Base-by-base conservation (phyloP, 2,113 vertebrate genomes). In the Chauna torquata region DNA sequence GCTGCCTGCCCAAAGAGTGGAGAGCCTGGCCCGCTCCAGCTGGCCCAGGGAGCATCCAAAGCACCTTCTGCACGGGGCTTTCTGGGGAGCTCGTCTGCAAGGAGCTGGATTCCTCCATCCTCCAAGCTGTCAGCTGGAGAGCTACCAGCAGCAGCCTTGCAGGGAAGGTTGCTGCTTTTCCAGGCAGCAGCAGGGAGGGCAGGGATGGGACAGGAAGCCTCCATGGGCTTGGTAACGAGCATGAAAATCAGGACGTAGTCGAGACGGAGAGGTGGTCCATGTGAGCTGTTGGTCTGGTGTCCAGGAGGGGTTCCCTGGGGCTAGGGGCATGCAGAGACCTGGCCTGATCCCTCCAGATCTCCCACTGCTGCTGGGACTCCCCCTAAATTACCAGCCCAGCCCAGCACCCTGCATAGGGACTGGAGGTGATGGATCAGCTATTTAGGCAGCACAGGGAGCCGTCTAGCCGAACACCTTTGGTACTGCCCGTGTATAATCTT, bases 201-300 rank as follows among this genome's bases (percentile, higher is more conserved):
- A 91, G 66, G 34, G 52, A 7, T 25, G 78, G 74, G 28, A 30
- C 34, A 32, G 61, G 58, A 44, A 86, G 34, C 75, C 44, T 59
- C 40, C 6, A 0, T 1, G 44, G 71, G 54, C n/a, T 54, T 36
- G 58, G 32, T 10, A 8, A 59, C 0, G 3, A 55, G 24, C 11
- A 20, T 25, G 10, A 49, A 38, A 64, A 59, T 32, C 13, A 52
- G 14, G 27, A 52, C 25, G 36, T 15, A 7, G 36, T 54, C 27
- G 12, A 64, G 54, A 90, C 50, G 64, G 55, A 85, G 55, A 61
- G 11, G 42, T 66, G 59, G n/a, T 9, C 2, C 3, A 4, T 42
- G 42, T 52, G 32, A 52, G 50, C 45, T 44, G 20, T 44, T 18
- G 79, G 75, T 44, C 75, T 55, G 59, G 6, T 22, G 54, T 50